Percentiles rank a stretch among this genome's conserved stretches.
These are phyloP conservation scores for Paralichthys olivaceus DNA, from an alignment of 2,113 vertebrate species.

Conservation along the genomic window DNA sequence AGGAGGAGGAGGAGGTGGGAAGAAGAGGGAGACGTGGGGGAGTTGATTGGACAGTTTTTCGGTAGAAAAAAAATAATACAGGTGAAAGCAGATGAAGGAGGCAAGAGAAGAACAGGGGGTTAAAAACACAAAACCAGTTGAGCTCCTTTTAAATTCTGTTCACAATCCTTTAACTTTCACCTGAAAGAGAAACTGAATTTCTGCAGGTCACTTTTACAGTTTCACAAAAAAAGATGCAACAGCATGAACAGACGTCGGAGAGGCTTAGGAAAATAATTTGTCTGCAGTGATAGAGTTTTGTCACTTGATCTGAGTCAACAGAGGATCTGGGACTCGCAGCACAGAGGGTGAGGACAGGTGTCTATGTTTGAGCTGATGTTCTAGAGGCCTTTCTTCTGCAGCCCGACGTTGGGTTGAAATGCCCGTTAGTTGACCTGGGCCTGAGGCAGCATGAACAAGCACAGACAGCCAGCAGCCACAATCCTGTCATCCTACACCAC, in stretches of 20 bases:
- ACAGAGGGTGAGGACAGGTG: background rate
- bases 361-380: slow-evolving; percentile 4
- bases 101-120: background rate
- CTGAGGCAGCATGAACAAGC: slow-evolving; percentile 37
- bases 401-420: slow-evolving; percentile 38
- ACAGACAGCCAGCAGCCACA: slow-evolving; percentile 17
- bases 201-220: background rate
- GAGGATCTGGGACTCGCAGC: background rate
- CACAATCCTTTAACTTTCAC: background rate
- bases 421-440: slow-evolving; percentile 46
- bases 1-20: slow-evolving; percentile 93
- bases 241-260: background rate
- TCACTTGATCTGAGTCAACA: background rate
- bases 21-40: slow-evolving; percentile 47
- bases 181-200: background rate
- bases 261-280: background rate
- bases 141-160: slow-evolving; percentile 13
- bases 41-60: background rate
- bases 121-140: background rate
- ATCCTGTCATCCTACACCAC: slow-evolving; percentile 61
- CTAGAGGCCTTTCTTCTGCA: background rate
- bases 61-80: background rate
- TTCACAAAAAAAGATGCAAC: background rate
- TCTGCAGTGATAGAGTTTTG: background rate
- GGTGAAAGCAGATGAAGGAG: no score